phyloP scores from a whole-genome alignment of 2,888 invertebrate genomes.

The Xanthia togata region DNA sequence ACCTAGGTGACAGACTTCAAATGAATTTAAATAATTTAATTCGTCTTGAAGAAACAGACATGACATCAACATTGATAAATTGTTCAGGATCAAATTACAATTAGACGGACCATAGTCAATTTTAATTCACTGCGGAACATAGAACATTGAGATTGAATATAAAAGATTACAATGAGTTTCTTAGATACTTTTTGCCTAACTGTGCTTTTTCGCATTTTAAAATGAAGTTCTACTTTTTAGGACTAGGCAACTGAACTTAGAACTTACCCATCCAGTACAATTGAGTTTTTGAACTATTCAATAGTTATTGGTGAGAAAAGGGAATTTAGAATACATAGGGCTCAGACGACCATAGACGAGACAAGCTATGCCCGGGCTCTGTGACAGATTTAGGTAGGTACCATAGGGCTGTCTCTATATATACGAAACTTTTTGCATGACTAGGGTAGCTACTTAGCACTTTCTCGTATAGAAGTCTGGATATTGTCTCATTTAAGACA shows the following conservation, averaged over 20 bases:
- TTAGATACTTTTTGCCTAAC: neutral
- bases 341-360: conserved; percentile 3
- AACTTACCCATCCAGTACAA: neutral
- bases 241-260: neutral
- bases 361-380: conserved; percentile 15
- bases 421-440: neutral
- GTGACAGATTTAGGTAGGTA: conserved; percentile 5
- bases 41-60: neutral
- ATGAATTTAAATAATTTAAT: neutral
- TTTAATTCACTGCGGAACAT: neutral
- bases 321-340: neutral
- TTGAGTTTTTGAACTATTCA: neutral
- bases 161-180: neutral
- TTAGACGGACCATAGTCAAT: no score
- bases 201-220: neutral
- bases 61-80: conserved; percentile 13
- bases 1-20: neutral
- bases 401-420: conserved; percentile 20
- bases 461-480: neutral
- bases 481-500: neutral
- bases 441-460: neutral
- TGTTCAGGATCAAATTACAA: conserved; percentile 30
- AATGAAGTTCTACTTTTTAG: neutral
- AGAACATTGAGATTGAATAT: neutral
- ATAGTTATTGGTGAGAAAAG: neutral